Percentiles rank a stretch among this genome's conserved stretches.
These are phyloP conservation scores for Agonum fuliginosum DNA, from an alignment of 2,888 invertebrate species.

Conservation along the genomic window DNA sequence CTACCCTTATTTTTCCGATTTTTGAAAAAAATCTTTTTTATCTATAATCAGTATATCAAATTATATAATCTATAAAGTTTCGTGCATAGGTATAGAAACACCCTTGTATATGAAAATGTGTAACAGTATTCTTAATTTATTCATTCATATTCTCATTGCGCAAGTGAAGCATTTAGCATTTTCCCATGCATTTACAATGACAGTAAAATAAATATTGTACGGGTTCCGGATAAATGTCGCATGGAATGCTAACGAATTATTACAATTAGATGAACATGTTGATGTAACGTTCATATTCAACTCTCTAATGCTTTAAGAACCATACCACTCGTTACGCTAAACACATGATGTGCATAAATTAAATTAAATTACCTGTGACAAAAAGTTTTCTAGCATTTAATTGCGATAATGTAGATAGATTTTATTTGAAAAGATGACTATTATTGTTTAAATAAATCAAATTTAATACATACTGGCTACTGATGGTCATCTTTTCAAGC, in stretches of 20 bases:
- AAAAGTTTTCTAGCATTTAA: constrained; percentile 34
- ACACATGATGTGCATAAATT: constrained; percentile 45
- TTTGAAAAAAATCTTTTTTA: too few relatives aligned
- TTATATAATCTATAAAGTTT: too few relatives aligned
- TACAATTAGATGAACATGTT: constrained; percentile 26
- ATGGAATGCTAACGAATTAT: constrained; percentile 49
- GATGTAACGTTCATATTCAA: constrained; percentile 32
- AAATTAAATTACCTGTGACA: constrained; percentile 52
- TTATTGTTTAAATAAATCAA: too few relatives aligned
- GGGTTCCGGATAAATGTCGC: constrained; percentile 38
- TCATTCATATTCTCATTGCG: background rate
- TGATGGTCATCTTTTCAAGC: too few relatives aligned
- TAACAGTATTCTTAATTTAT: background rate
- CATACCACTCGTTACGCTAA: constrained; percentile 41
- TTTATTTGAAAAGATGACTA: constrained; percentile 6
- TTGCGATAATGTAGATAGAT: background rate
- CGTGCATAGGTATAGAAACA: too few relatives aligned
- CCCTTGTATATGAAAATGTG: too few relatives aligned
- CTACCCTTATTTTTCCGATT: too few relatives aligned
- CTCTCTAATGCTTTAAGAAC: constrained; percentile 25
- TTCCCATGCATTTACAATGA: background rate
- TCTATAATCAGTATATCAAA: too few relatives aligned
- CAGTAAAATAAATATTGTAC: background rate
- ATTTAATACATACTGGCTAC: too few relatives aligned
- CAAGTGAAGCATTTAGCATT: background rate